These are phyloP conservation scores for Sciurus carolinensis DNA, from an alignment of 2,797 vertebrate species.

Conservation along the genomic window DNA sequence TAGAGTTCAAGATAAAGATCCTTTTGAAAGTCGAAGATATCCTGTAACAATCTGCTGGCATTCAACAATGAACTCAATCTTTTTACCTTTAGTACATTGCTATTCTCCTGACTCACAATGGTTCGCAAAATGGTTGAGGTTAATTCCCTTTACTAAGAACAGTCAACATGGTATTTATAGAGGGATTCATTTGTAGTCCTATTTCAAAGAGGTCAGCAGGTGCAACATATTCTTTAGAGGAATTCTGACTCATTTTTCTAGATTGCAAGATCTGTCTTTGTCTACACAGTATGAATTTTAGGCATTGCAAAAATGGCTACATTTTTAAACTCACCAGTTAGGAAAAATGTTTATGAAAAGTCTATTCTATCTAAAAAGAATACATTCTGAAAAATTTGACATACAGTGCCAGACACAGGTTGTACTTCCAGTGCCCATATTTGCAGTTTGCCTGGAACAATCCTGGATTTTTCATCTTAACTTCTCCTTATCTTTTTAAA, in stretches of 20 bases:
- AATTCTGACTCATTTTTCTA: conserved; percentile 77
- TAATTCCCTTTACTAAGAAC: conserved; percentile 72
- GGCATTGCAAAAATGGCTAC: conserved; percentile 52
- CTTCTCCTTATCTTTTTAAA: not conserved
- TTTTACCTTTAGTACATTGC: conserved; percentile 71
- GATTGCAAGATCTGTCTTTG: conserved; percentile 71
- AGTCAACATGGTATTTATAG: conserved; percentile 71
- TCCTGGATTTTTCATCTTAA: not conserved
- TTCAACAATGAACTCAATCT: conserved; percentile 73
- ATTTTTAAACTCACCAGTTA: conserved; percentile 60
- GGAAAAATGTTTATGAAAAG: not conserved
- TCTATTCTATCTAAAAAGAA: not conserved
- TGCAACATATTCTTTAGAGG: conserved; percentile 67
- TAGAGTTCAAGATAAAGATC: conserved; percentile 58
- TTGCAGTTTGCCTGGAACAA: not conserved
- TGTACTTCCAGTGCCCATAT: not conserved
- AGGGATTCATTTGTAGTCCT: conserved; percentile 75
- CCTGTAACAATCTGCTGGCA: conserved; percentile 49
- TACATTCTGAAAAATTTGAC: not conserved
- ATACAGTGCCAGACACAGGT: not conserved
- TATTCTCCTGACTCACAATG: conserved; percentile 64
- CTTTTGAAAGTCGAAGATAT: conserved; percentile 55
- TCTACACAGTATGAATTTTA: conserved; percentile 71
- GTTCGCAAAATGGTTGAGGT: conserved; percentile 70
- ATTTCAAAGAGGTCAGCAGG: conserved; percentile 76